Evolutionary conservation across 2,888 invertebrate genomes (phyloP), one percentile per base, ranked within the genome.

Genomic region (Torymus aiolomorphi): DNA sequence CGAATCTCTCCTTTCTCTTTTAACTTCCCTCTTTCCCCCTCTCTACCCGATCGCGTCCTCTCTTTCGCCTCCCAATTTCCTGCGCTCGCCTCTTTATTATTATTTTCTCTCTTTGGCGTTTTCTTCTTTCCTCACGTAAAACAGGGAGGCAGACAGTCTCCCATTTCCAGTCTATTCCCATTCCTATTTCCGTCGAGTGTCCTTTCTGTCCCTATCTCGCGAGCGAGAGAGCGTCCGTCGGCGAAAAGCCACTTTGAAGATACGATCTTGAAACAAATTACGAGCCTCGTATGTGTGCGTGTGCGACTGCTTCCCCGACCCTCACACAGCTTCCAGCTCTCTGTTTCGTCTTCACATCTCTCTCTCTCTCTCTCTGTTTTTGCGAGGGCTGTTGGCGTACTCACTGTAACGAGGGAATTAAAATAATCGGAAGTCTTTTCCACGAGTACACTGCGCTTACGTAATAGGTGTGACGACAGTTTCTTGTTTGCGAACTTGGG

Each of bases 201-300:
- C 24, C 76, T 77, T 59, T 78, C 79, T 24, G 70, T 42, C 42
- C 77, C 70, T 83, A 85, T 62, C 62, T 83, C 82, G 24, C 16
- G 54, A 16, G 16, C 54, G 61, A 16, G 54, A 14, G 18, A 83
- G 85, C 86, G 42, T 42, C 42, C 42, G 42, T 42, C 42, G 42
- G 86, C 84, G 85, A 87, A 84, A 84, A 87, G 86, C 87, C 87
- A 88, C 88, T 88, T 88, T 87, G 88, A 86, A 86, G 89, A 90
- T 90, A 89, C 86, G 85, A 89, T 89, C 89, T 89, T 86, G 87
- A 88, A 89, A 89, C 88, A 88, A 89, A 89, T 90, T 89, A 87
- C 88, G 84, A 86, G 85, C 59, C 24, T 85, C 84, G 42, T 42
- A 8, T 42, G 42, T 42, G 42, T 42, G 8, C 8, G 42, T 31